Conservation (phyloP, 2,888 invertebrate genomes). For the Platynereis dumerilii region DNA sequence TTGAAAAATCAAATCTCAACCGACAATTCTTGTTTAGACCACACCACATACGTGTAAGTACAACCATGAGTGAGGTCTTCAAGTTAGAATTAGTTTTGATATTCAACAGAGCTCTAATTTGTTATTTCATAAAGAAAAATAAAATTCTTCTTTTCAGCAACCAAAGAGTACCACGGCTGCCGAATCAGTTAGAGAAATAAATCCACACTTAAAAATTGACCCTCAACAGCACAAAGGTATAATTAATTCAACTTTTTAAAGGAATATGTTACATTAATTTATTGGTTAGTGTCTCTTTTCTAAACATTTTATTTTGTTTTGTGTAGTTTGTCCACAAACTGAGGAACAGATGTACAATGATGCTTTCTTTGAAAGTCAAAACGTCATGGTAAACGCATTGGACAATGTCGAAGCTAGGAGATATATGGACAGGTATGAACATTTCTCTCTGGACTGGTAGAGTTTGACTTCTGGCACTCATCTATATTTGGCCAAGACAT, state of each 20-base stretch:
- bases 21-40: conserved; percentile 63
- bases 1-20: conserved; percentile 64
- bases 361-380: conserved; percentile 54
- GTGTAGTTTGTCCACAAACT: conserved; percentile 58
- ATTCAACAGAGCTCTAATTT: not conserved
- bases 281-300: not conserved
- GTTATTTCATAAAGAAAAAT: no score
- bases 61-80: not conserved
- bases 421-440: conserved; percentile 60
- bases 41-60: conserved; percentile 57
- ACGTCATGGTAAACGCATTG: conserved; percentile 61
- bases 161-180: conserved; percentile 61
- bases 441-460: not conserved
- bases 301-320: conserved; percentile 1
- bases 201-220: conserved; percentile 57
- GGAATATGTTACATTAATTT: no score
- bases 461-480: no score
- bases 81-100: not conserved
- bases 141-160: conserved; percentile 45
- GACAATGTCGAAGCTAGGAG: conserved; percentile 63
- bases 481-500: not conserved
- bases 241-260: no score
- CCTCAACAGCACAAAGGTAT: conserved; percentile 60
- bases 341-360: conserved; percentile 56
- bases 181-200: conserved; percentile 56